Conservation (phyloP, 2,888 invertebrate genomes). For the Drosophila merina region DNA sequence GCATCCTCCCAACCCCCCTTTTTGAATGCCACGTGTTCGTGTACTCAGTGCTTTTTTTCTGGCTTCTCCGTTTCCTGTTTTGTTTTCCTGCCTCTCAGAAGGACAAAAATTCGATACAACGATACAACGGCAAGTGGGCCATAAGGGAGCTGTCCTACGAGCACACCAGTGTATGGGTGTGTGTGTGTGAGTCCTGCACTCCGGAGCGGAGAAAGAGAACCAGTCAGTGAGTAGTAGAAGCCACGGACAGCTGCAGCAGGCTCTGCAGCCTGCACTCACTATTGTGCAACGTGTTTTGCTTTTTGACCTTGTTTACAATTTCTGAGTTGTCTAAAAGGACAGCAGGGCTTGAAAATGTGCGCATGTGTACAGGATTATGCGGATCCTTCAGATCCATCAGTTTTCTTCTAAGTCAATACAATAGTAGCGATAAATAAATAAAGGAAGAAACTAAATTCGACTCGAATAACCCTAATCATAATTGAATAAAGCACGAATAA, state of each 20-base stretch:
- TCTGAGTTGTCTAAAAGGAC: slow-evolving; percentile 3
- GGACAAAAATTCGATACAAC: slow-evolving; percentile 69
- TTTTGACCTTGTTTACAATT: slow-evolving; percentile 34
- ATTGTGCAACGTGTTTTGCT: slow-evolving; percentile 30
- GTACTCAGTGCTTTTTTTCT: slow-evolving; percentile 8
- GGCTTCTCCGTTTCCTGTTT: slow-evolving; percentile 6
- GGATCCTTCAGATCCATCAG: slow-evolving; percentile 11
- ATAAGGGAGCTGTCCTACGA: slow-evolving; percentile 28
- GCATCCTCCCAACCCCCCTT: slow-evolving; percentile 10
- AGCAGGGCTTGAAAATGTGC: slow-evolving; percentile 9
- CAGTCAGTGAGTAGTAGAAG: slow-evolving; percentile 32
- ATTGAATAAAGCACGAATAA: no score
- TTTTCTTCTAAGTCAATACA: no score
- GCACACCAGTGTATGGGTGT: slow-evolving; percentile 13
- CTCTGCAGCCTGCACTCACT: slow-evolving; percentile 34
- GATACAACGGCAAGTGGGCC: slow-evolving; percentile 59
- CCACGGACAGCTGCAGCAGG: slow-evolving; percentile 17
- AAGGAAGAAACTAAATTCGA: no score
- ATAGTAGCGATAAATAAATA: no score
- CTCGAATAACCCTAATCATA: no score
- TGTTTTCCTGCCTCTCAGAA: slow-evolving; percentile 17
- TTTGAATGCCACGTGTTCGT: slow-evolving; percentile 26
- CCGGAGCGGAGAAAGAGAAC: slow-evolving; percentile 26
- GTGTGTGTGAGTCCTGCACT: slow-evolving; percentile 30
- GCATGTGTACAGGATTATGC: slow-evolving; percentile 15